Evolutionary conservation across 2,888 invertebrate species (phyloP), one percentile per base, ranked within the genome.

Genomic region (Nomada fucata): DNA sequence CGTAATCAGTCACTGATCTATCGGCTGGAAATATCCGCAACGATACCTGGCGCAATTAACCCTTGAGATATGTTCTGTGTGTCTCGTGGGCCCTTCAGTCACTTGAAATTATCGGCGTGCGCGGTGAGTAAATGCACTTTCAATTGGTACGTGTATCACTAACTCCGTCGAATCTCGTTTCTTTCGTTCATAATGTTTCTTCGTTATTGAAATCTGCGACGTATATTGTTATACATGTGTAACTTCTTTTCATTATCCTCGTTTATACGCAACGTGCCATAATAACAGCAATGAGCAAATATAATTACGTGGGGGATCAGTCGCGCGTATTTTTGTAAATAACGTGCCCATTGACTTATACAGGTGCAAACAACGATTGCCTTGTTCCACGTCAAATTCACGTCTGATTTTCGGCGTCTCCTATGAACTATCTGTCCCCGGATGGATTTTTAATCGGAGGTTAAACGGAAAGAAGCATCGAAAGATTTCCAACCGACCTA

Each of bases 121-220:
- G 65, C 77, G 77, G 80, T 86, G 84, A 84, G 77, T 86, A 87
- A 87, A 86, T 87, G 86, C 86, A 87, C 86, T 82, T 86, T 79
- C 82, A 82, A 85, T 85, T 79, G 72, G 64, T 82, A 83, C 36
- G 5, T 36, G 36, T 76, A 82, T 84, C 79, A 82, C 82, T 82
- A 82, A 83, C 57, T 52, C 76, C 76, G 52, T 76, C 77, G 61
- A 55, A 77, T 77, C 57, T 55, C 70, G 72, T 70, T 73, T 63
- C 67, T 73, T 82, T 69, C 69, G 57, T n/a, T 36, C 20, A 55
- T 60, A 26, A 52, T 72, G 81, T 70, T 26, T 44, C 42, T 63
- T 36, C 44, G 57, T 80, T 80, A 76, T 67, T 60, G 76, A 75
- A 76, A 80, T 71, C 75, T 55, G 7, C 50, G 13, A 15, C 13